Conservation (phyloP, 2,113 vertebrate species). For the Prunella fulvescens region DNA sequence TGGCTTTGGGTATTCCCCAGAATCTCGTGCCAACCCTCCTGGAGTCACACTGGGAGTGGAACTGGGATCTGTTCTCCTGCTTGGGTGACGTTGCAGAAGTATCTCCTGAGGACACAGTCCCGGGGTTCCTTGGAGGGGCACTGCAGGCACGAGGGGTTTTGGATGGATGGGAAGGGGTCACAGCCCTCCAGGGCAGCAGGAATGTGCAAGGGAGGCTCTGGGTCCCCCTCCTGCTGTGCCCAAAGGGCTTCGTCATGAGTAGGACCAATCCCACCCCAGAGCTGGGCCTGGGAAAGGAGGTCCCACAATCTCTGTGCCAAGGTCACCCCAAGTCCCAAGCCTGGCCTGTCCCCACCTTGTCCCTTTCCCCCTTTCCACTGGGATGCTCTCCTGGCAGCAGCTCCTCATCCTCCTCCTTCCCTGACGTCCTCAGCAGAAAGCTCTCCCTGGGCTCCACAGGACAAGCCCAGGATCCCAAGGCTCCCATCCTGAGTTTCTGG, state of each 20-base stretch:
- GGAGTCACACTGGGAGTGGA: neutral
- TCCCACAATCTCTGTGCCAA: neutral
- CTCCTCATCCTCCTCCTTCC: neutral
- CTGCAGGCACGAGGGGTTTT: neutral
- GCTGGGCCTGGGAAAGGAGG: neutral
- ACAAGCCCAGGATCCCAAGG: neutral
- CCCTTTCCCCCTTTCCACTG: fast-evolving
- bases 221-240: neutral
- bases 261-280: neutral
- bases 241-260: neutral
- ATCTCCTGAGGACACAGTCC: neutral
- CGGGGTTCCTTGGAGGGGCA: neutral
- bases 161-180: neutral
- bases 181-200: fast-evolving
- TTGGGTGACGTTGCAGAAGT: neutral
- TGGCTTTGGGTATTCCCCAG: neutral
- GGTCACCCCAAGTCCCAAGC: neutral
- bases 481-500: neutral
- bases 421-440: neutral
- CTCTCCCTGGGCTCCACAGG: neutral
- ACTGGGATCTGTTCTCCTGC: neutral
- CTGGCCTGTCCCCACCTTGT: neutral
- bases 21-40: neutral
- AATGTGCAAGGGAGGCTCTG: neutral
- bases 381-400: neutral